A percentile compares a stretch with the other conserved stretches of the same genome.
phyloP scores from a whole-genome alignment of 2,113 vertebrate genomes.

The Muntiacus reevesi region DNA sequence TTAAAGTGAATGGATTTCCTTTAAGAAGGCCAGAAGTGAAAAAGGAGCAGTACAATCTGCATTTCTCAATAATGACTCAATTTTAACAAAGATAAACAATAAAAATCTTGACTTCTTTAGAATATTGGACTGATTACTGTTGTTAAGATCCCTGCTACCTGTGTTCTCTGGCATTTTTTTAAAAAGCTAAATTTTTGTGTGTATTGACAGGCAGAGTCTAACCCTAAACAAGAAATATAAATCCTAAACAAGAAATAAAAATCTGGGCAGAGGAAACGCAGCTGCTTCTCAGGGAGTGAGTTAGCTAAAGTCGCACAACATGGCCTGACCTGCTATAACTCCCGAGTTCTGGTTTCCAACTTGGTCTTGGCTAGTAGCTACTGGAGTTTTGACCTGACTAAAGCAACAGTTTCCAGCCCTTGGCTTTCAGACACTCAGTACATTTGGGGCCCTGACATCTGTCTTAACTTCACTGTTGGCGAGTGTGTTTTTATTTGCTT shows the following conservation, averaged over 20 bases:
- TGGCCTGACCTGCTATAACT: background rate
- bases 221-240: background rate
- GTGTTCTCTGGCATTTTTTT: background rate
- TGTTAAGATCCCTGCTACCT: background rate
- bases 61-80: background rate
- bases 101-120: background rate
- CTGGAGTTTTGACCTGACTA: background rate
- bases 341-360: background rate
- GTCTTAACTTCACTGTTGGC: background rate
- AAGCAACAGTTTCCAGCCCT: background rate
- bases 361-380: background rate
- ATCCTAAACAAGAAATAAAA: background rate
- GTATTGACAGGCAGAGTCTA: background rate
- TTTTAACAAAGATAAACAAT: constrained; percentile 1
- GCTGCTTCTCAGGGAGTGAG: background rate
- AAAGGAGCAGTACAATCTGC: background rate
- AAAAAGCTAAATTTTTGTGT: background rate
- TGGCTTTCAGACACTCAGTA: background rate
- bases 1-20: background rate
- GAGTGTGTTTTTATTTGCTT: background rate
- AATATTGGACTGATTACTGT: background rate
- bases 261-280: background rate
- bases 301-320: background rate
- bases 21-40: background rate
- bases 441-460: background rate